phyloP scores from a whole-genome alignment of 2,797 vertebrate species.

The Astyanax mexicanus region DNA sequence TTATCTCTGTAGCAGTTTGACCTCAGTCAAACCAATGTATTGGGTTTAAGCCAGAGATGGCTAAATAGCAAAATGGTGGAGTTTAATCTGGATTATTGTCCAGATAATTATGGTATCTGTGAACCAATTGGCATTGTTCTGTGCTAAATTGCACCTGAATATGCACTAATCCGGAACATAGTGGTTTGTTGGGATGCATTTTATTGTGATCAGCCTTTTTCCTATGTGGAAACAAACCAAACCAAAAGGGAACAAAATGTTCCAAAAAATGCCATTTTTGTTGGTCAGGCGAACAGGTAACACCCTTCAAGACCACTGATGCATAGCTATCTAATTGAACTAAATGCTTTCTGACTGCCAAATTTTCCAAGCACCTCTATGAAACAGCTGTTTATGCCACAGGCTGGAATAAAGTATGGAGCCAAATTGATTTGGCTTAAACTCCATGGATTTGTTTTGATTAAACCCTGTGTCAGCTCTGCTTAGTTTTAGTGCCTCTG shows the following conservation, averaged over 20 bases:
- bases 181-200: too few relatives aligned
- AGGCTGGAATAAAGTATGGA: constrained; percentile 62
- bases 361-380: constrained; percentile 48
- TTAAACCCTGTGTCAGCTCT: not conserved
- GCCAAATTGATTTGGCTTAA: constrained; percentile 38
- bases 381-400: constrained; percentile 47
- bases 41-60: too few relatives aligned
- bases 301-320: not conserved
- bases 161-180: too few relatives aligned
- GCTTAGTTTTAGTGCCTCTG: not conserved
- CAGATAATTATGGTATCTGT: too few relatives aligned
- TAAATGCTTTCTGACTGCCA: constrained; percentile 59
- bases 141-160: too few relatives aligned
- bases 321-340: constrained; percentile 60
- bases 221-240: too few relatives aligned
- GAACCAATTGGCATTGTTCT: too few relatives aligned
- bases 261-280: not conserved
- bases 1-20: too few relatives aligned
- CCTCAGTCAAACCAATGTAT: too few relatives aligned
- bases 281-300: not conserved
- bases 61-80: too few relatives aligned
- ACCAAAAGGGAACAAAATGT: not conserved
- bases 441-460: not conserved
- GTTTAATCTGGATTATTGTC: too few relatives aligned
- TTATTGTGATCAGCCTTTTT: too few relatives aligned